A percentile compares a stretch with the other conserved stretches of the same genome.
Evolutionary conservation across 1,140 invertebrate species (phyloP).

Genomic region (Megalopta genalis): DNA sequence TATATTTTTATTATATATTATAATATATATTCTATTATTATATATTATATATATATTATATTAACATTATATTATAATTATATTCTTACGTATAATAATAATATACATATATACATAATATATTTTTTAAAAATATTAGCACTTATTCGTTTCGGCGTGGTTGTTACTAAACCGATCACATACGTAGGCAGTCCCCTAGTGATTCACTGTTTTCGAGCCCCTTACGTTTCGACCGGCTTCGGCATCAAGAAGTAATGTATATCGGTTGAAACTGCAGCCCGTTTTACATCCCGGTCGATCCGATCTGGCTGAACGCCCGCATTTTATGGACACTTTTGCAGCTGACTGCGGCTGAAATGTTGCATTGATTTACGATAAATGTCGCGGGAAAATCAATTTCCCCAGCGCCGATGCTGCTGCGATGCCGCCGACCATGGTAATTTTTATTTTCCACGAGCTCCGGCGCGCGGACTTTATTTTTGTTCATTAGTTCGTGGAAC

Average conservation of each 20-base stretch:
- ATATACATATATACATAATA: too few relatives aligned
- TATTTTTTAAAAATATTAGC: too few relatives aligned
- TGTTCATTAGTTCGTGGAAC: background rate
- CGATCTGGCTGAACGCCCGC: constrained; percentile 49
- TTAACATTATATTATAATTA: too few relatives aligned
- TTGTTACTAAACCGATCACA: too few relatives aligned
- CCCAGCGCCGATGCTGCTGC: too few relatives aligned
- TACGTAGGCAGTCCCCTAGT: background rate
- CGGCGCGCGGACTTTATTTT: background rate
- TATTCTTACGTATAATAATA: too few relatives aligned
- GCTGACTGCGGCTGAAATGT: constrained; percentile 7
- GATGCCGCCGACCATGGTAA: background rate
- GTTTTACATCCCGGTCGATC: constrained; percentile 42
- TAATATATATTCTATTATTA: too few relatives aligned
- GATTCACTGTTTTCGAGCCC: constrained; percentile 24
- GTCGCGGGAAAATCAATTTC: constrained; percentile 40
- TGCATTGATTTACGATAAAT: constrained; percentile 48
- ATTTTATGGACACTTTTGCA: constrained; percentile 48
- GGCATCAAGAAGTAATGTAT: constrained; percentile 48
- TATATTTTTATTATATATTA: too few relatives aligned
- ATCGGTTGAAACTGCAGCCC: constrained; percentile 23
- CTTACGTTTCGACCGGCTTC: constrained; percentile 39
- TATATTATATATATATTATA: too few relatives aligned
- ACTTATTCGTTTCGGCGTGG: too few relatives aligned
- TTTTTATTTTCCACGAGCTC: background rate